Conservation (phyloP, 2,113 vertebrate genomes). For the Formicarius rufipectus region DNA sequence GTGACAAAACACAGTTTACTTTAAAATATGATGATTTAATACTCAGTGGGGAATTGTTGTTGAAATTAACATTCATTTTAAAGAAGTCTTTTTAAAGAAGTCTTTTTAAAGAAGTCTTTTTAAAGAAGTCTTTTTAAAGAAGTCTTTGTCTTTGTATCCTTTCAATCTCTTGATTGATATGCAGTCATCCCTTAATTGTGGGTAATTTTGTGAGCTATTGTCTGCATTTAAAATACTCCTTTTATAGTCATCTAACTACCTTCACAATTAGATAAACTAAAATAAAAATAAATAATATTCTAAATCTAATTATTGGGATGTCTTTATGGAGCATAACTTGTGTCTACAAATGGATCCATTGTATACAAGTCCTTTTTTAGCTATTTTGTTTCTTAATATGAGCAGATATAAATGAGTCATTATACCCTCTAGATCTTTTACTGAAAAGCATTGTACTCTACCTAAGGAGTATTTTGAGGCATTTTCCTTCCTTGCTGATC, state of each 20-base stretch:
- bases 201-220: neutral
- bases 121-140: too few species aligned
- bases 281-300: neutral
- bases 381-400: neutral
- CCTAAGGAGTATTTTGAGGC: neutral
- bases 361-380: neutral
- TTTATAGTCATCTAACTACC: neutral
- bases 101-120: too few species aligned
- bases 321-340: neutral
- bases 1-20: slow-evolving; percentile 12
- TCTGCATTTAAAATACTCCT: neutral
- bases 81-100: neutral
- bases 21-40: slow-evolving; percentile 10
- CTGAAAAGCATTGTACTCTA: neutral
- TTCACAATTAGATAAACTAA: neutral
- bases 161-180: slow-evolving; percentile 35
- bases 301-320: neutral
- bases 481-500: neutral
- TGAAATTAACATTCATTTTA: slow-evolving; percentile 15
- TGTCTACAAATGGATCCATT: neutral
- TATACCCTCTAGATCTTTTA: neutral
- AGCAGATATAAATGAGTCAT: neutral
- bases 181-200: neutral
- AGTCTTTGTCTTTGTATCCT: neutral
- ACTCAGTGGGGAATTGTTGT: neutral